Base-by-base conservation (phyloP, 2,888 invertebrate genomes). In the Lottia scabra region DNA sequence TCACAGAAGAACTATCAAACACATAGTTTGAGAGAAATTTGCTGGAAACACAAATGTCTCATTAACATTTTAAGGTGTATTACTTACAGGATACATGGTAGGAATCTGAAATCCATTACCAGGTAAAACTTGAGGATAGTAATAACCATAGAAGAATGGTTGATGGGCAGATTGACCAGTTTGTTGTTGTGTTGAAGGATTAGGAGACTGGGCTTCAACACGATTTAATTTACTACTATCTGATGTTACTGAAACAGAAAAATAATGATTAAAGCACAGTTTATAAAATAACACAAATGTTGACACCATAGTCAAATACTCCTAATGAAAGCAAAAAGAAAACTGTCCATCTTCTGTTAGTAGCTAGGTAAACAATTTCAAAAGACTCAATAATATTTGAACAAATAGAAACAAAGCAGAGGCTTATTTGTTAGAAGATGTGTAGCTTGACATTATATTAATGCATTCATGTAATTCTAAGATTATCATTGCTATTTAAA, bases 171-270 rank as follows among this genome's bases (percentile, higher is more conserved):
- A 90, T 83, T 92, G 92, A 45, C 91, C 84, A 19, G 84, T 84
- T 67, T 86, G 85, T 70, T 87, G 87, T 81, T 94, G 94, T 5
- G 80, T 76, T 80, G 94, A 93, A 72, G 94, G 94, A 81, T 94
- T 94, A 65, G 95, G 94, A 79, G 94, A 94, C 83, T 94, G 93
- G 89, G 94, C 94, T 91, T 94, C 94, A 90, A 94, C 94, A 81
- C 94, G 92, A 86, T 93, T 92, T 81, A 89, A 80, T 79, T 89
- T 90, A 48, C 84, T 84, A 74, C 76, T 79, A 68, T 83, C 83
- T 65, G 77, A 73, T 23, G 81, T 75, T 38, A 78, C 82, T 75
- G 72, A 30, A 44, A 64, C 62, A 62, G 62, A 5, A 5, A 63
- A 43, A n/a, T 62, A 4, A 43, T 65, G 0, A 19, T 26, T 56